Evolutionary conservation across 2,113 vertebrate genomes (phyloP).

Genomic region (Myrmecobius fasciatus): DNA sequence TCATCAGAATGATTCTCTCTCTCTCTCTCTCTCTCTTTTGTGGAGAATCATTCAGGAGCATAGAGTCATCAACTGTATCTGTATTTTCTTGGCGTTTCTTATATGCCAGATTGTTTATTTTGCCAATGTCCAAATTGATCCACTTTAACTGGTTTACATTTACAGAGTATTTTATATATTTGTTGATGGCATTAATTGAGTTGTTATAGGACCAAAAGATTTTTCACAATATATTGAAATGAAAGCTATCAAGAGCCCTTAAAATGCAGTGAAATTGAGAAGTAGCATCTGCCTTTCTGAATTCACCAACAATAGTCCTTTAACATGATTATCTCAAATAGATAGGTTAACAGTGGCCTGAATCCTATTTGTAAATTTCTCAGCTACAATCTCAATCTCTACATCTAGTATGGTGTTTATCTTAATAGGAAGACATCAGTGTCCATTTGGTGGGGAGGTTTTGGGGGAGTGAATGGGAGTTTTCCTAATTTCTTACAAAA

Average conservation of each 20-base stretch:
- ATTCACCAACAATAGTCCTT: constrained; percentile 39
- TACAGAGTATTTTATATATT: constrained; percentile 57
- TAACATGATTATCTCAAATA: constrained; percentile 69
- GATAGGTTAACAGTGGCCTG: constrained; percentile 42
- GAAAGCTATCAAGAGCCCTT: constrained; percentile 52
- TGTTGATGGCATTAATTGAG: constrained; percentile 59
- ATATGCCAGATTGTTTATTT: constrained; percentile 49
- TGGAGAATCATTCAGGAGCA: constrained; percentile 16
- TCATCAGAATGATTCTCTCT: constrained; percentile 18
- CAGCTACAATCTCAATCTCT: constrained; percentile 44
- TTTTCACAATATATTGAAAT: constrained; percentile 49
- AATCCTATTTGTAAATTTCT: constrained; percentile 59
- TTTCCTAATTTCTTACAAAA: not conserved
- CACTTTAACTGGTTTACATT: constrained; percentile 64
- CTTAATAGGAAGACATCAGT: constrained; percentile 53
- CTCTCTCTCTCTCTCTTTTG: no score
- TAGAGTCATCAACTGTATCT: not conserved
- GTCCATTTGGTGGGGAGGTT: not conserved
- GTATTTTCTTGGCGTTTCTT: constrained; percentile 47
- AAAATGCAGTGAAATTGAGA: constrained; percentile 53
- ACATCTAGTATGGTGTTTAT: constrained; percentile 12
- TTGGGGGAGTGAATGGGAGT: not conserved
- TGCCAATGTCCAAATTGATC: constrained; percentile 60
- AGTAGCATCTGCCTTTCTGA: constrained; percentile 51
- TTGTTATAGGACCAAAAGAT: constrained; percentile 56